Conservation (phyloP, 2,888 invertebrate genomes). For the Scaptomyza tumidula region DNA sequence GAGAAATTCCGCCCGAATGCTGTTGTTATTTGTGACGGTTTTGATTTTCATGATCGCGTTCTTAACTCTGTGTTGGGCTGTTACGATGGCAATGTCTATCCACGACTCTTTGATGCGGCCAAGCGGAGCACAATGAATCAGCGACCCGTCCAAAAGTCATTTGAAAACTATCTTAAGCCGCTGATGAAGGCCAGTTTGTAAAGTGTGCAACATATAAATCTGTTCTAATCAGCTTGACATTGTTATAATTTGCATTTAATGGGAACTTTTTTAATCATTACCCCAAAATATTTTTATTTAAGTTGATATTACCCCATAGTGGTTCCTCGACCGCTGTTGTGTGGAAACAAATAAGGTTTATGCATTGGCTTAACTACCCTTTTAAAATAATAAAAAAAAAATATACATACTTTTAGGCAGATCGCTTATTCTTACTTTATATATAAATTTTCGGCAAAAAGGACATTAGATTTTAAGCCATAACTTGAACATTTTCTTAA, state of each 20-base stretch:
- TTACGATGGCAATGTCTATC: slow-evolving; percentile 94
- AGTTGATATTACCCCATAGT: too few species aligned
- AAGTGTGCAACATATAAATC: slow-evolving; percentile 44
- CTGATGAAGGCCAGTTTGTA: slow-evolving; percentile 91
- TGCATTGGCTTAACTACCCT: too few species aligned
- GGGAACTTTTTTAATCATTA: too few species aligned
- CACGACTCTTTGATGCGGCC: slow-evolving; percentile 91
- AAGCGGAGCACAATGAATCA: slow-evolving; percentile 92
- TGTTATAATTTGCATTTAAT: slow-evolving; percentile 5
- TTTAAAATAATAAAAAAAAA: too few species aligned
- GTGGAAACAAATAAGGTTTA: too few species aligned
- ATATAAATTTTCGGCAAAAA: too few species aligned
- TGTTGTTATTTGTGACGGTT: slow-evolving; percentile 95
- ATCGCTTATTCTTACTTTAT: too few species aligned
- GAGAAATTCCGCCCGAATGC: slow-evolving; percentile 92
- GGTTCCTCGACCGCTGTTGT: too few species aligned
- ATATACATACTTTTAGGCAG: too few species aligned
- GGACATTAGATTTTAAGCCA: too few species aligned
- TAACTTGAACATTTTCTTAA: too few species aligned
- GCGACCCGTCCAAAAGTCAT: slow-evolving; percentile 89
- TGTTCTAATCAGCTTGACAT: background rate
- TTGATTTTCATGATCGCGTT: slow-evolving; percentile 92
- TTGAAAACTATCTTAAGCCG: slow-evolving; percentile 90
- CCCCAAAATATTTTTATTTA: too few species aligned
- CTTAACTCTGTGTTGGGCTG: slow-evolving; percentile 91